Conservation (phyloP, 2,888 invertebrate genomes). For the Apeira syringaria region DNA sequence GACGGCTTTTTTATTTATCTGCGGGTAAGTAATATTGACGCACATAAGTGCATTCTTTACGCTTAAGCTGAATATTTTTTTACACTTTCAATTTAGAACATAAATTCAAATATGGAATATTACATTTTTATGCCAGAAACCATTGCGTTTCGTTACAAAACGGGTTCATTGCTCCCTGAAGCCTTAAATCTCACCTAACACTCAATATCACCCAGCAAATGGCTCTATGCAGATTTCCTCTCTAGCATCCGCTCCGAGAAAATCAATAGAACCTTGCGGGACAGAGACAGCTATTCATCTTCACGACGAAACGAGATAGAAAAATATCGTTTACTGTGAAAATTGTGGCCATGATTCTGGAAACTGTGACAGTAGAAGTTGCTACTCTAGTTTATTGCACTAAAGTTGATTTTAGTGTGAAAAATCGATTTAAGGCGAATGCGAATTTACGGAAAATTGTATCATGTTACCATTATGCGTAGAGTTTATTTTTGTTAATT, state of each 20-base stretch:
- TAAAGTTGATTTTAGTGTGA: constrained; percentile 9
- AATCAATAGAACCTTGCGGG: constrained; percentile 31
- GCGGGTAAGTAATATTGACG: no score
- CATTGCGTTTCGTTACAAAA: no score
- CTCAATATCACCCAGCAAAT: constrained; percentile 25
- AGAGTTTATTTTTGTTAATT: constrained; percentile 10
- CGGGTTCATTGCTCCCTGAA: constrained; percentile 11
- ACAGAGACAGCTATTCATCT: constrained; percentile 25
- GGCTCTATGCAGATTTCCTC: constrained; percentile 36
- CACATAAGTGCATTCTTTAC: no score
- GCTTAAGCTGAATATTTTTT: no score
- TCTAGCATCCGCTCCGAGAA: constrained; percentile 25
- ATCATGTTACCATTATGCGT: not conserved
- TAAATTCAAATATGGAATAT: no score
- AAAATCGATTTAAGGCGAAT: constrained; percentile 5
- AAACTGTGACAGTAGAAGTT: not conserved
- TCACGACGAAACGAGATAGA: constrained; percentile 17
- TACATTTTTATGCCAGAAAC: no score
- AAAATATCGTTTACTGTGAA: constrained; percentile 17
- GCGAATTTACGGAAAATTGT: constrained; percentile 9
- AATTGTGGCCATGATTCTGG: constrained; percentile 21
- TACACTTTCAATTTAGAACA: no score
- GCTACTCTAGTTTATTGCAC: not conserved
- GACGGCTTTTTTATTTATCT: no score
- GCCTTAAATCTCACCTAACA: constrained; percentile 22